phyloP scores from a whole-genome alignment of 2,888 invertebrate species.

The Oligia fasciuncula region DNA sequence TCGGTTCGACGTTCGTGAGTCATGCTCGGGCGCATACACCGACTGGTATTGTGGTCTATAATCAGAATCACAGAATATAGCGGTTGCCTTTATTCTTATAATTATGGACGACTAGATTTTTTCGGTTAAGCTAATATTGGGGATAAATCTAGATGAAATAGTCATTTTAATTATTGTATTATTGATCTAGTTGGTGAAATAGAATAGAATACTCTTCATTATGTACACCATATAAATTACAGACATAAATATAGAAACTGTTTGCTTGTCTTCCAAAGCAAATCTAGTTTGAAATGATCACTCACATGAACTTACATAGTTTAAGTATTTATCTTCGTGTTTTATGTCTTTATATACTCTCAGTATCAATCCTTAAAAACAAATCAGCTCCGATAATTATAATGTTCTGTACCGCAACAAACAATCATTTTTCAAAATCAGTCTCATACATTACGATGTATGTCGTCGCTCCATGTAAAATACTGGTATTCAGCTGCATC shows the following conservation, averaged over 20 bases:
- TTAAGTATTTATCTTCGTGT: not conserved
- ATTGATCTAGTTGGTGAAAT: not conserved
- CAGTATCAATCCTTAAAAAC: not conserved
- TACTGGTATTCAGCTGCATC: too few species aligned
- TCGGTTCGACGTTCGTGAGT: slow-evolving; percentile 83
- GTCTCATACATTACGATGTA: not conserved
- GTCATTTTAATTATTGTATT: not conserved
- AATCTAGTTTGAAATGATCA: not conserved
- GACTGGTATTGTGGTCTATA: slow-evolving; percentile 64
- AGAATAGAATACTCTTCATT: too few species aligned
- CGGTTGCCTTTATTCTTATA: slow-evolving; percentile 33
- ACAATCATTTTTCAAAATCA: slow-evolving; percentile 11
- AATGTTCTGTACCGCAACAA: not conserved
- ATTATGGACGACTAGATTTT: not conserved
- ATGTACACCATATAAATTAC: too few species aligned
- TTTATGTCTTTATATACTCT: not conserved
- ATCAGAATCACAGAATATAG: slow-evolving; percentile 53
- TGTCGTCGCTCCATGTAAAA: too few species aligned
- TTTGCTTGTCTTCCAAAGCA: not conserved
- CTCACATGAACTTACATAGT: not conserved
- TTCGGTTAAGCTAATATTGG: not conserved
- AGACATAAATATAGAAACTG: too few species aligned
- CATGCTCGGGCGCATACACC: slow-evolving; percentile 80
- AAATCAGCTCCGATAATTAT: not conserved
- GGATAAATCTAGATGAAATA: not conserved